Evolutionary conservation across 1,140 invertebrate genomes (phyloP), one percentile per base, ranked within the genome.

Genomic region (Drosophila kanapiae): DNA sequence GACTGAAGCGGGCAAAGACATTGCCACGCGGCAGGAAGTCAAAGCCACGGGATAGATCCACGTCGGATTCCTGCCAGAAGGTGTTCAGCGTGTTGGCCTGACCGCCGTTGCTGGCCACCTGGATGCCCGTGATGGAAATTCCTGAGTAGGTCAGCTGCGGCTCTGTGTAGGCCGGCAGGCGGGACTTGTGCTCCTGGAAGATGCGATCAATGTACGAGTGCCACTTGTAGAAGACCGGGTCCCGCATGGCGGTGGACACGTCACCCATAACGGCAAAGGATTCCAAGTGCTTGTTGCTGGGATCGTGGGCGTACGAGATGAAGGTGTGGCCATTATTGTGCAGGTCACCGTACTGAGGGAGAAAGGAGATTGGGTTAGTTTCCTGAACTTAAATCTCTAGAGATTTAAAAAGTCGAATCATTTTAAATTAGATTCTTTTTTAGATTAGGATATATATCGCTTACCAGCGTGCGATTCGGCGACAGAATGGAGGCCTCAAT

Each of bases 221-320:
- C 96, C 96, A 97, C 86, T 96, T 95, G 92, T 97, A 98, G 93
- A 98, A 98, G 9, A 96, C 93, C 0, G 97, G 97, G 93, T 98
- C 97, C 13, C 97, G 94, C 96, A 97, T 96, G 5, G 96, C 95
- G 11, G 96, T 96, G 0, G 95, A 94, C 0, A 95, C 93, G 82
- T 96, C 96, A n/a, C 95, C 95, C 94, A 96, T 96, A 0, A 96
- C 94, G 16, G 94, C 93, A 68, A 95, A 95, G 4, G 94, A 94
- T 93, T 96, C 95, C 93, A 96, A 93, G 91, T 96, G 95, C 78
- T 95, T 94, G 86, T 95, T 94, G 85, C 96, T 95, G 1, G 96
- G 96, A 93, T 97, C 96, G 75, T 97, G 96, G 38, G 94, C 93
- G 69, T 94, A 95, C 2, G 95, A 94, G 69, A 97, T 94, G 40